Evolutionary conservation across 2,888 invertebrate species (phyloP), one percentile per base, ranked within the genome.

Genomic region (Mythimna ferrago): DNA sequence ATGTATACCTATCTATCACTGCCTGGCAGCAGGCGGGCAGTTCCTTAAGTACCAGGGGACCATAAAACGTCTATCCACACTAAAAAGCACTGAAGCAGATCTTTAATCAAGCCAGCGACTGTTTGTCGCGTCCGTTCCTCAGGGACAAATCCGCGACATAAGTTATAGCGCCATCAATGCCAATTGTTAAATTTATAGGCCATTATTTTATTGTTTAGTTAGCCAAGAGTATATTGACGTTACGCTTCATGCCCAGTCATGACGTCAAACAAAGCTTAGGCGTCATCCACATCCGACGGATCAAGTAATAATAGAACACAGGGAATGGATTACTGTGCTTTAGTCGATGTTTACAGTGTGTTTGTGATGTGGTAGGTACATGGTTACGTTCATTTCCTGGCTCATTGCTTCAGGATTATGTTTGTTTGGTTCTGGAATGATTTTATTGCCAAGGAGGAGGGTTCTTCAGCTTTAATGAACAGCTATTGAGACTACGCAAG

Each of bases 191-290:
- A 87, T 85, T 86, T 86, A 85, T 79, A 73, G 87, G 53, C 78
- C 79, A 85, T 85, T 87, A 85, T 87, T 87, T 87, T 85, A 78
- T 86, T 87, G 85, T 83, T 87, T 82, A 83, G 79, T 80, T 78
- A 85, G 85, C 66, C 65, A 77, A 65, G 85, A 85, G 73, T 68
- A 82, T 82, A 83, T 77, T 85, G 73, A 75, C 66, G 84, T 69
- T 82, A 76, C 76, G 87, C 80, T 82, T 69, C 73, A 80, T 69
- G 75, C 61, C 32, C 71, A 62, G 61, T 69, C 71, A 67, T 87
- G 85, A 78, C 87, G 87, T 86, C 86, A 87, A 73, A 68, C 75
- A 71, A 78, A 78, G 75, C 80, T 80, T 48, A 71, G 65, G 71
- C 80, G 85, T 76, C 71, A 86, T 74, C 67, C 64, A 84, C 74